phyloP scores from a whole-genome alignment of 2,888 invertebrate species.

The Nomada ruficornis region DNA sequence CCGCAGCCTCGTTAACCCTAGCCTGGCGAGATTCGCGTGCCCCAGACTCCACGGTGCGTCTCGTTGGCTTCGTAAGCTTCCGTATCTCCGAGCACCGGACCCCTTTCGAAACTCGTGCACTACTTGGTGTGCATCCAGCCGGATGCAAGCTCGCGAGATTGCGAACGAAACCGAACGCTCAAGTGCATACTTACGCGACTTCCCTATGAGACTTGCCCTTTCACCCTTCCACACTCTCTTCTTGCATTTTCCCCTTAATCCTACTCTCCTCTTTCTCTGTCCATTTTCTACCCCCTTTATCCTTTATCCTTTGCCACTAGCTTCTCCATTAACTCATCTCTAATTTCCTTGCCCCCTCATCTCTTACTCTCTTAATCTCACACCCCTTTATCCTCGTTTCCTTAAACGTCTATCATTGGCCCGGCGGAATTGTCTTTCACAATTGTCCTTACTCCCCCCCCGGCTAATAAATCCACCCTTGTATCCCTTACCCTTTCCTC shows the following conservation, averaged over 20 bases:
- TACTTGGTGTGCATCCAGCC: conserved; percentile 60
- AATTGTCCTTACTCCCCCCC: conserved; percentile 31
- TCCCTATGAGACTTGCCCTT: conserved; percentile 15
- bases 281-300: background rate
- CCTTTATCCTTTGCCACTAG: background rate
- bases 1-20: conserved; percentile 65
- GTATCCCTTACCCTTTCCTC: background rate
- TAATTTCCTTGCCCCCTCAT: background rate
- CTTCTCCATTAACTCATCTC: background rate
- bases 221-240: background rate
- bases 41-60: conserved; percentile 41
- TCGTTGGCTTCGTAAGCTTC: conserved; percentile 55
- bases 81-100: conserved; percentile 27
- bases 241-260: conserved; percentile 7
- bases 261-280: background rate
- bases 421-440: conserved; percentile 20
- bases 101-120: conserved; percentile 59
- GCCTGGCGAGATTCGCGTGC: conserved; percentile 47
- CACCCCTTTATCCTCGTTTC: background rate
- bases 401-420: background rate
- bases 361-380: background rate
- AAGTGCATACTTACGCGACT: conserved; percentile 54
- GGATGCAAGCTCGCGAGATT: conserved; percentile 55
- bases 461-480: conserved; percentile 39
- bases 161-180: conserved; percentile 61